Percentiles rank a stretch among this genome's conserved stretches.
phyloP scores from a whole-genome alignment of 2,113 vertebrate species.

The Brachyhypopomus occidentalis region DNA sequence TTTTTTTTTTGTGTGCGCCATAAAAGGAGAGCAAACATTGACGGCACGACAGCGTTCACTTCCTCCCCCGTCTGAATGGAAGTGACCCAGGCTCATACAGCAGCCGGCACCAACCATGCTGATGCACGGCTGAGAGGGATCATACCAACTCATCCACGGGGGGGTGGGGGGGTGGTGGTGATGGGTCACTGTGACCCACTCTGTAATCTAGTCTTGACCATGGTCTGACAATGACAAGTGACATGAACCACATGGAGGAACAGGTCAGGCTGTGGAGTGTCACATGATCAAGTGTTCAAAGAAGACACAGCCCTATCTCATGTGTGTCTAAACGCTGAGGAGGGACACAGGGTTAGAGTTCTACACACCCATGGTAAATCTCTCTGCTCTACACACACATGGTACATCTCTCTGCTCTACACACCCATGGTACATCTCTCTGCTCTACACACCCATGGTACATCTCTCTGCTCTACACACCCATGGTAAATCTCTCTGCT shows the following conservation, averaged over 20 bases:
- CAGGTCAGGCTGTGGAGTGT: background rate
- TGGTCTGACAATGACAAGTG: constrained; percentile 33
- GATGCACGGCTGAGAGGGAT: too few species aligned
- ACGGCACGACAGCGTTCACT: constrained; percentile 28
- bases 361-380: too few species aligned
- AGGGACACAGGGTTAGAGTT: too few species aligned
- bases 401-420: too few species aligned
- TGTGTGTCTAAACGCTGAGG: too few species aligned
- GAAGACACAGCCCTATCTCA: too few species aligned
- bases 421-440: too few species aligned
- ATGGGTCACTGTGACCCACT: constrained; percentile 40
- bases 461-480: too few species aligned
- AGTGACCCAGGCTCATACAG: constrained; percentile 22
- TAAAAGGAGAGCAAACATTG: constrained; percentile 50
- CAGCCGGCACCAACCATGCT: constrained; percentile 3
- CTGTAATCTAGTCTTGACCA: constrained; percentile 46
- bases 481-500: too few species aligned
- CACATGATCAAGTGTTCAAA: constrained; percentile 54
- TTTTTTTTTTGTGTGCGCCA: constrained; percentile 35
- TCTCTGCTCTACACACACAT: too few species aligned
- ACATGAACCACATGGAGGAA: constrained; percentile 15
- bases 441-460: too few species aligned
- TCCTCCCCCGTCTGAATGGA: constrained; percentile 25
- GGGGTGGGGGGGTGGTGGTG: constrained; percentile 18
- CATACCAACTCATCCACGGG: constrained; percentile 26